Percentiles rank a stretch among this genome's conserved stretches.
Conservation (phyloP, 2,888 invertebrate genomes). For the Cosmorhoe ocellata region DNA sequence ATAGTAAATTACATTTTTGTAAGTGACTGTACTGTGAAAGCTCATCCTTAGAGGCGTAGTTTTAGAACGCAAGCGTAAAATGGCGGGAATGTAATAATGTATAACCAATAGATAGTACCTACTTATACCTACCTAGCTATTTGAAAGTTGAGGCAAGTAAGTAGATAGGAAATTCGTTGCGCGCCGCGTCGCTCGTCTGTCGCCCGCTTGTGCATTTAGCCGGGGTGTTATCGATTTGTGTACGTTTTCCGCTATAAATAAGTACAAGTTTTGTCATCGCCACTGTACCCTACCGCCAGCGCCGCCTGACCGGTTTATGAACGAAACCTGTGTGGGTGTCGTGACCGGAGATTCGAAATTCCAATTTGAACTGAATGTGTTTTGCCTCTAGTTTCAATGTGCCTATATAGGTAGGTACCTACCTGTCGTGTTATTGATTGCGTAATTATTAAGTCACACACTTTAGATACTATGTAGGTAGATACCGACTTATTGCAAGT, state of each 20-base stretch:
- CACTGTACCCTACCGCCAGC: conserved; percentile 30
- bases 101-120: conserved; percentile 40
- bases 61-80: conserved; percentile 46
- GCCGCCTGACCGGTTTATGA: conserved; percentile 65
- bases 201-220: conserved; percentile 43
- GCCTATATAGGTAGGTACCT: background rate
- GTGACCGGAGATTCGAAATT: conserved; percentile 59
- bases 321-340: conserved; percentile 66
- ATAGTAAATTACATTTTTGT: conserved; percentile 66
- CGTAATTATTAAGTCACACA: conserved; percentile 51
- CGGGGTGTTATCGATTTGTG: conserved; percentile 74
- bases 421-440: conserved; percentile 49
- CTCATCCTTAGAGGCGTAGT: conserved; percentile 34
- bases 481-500: too few relatives aligned
- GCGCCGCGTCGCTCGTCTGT: conserved; percentile 16
- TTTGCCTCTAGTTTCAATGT: conserved; percentile 30
- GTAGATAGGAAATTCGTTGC: conserved; percentile 41
- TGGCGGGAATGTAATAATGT: conserved; percentile 51
- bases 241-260: conserved; percentile 78
- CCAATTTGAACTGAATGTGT: conserved; percentile 53
- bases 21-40: conserved; percentile 45
- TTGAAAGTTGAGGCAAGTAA: too few relatives aligned
- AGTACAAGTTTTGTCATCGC: conserved; percentile 74
- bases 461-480: background rate
- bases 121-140: too few relatives aligned